phyloP scores from a whole-genome alignment of 2,888 invertebrate genomes.

The Endomychus coccineus region DNA sequence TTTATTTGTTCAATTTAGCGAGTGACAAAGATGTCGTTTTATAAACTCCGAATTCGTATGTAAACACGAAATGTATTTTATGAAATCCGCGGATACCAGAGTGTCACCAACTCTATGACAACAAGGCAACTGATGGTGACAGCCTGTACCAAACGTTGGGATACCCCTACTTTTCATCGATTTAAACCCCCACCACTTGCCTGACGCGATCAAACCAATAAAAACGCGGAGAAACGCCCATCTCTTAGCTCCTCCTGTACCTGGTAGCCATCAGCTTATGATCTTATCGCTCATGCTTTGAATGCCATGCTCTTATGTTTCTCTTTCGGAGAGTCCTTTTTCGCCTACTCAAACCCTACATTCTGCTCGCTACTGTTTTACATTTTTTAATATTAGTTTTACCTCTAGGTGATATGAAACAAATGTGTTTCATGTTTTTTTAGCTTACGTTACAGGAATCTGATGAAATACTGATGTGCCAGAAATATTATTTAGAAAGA shows the following conservation, averaged over 20 bases:
- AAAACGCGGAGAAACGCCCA: slow-evolving; percentile 29
- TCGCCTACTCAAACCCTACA: slow-evolving; percentile 5
- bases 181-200: slow-evolving; percentile 31
- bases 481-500: no score
- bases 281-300: slow-evolving; percentile 36
- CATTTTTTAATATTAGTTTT: slow-evolving; percentile 28
- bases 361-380: slow-evolving; percentile 18
- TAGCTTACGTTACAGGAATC: slow-evolving; percentile 11
- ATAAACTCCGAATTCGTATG: no score
- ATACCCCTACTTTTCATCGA: slow-evolving; percentile 31
- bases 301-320: neutral
- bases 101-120: slow-evolving; percentile 13
- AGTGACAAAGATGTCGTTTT: no score
- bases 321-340: neutral
- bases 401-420: slow-evolving; percentile 22
- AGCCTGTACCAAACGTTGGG: slow-evolving; percentile 11
- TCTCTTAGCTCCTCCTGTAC: slow-evolving; percentile 32
- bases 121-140: slow-evolving; percentile 17
- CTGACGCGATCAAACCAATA: slow-evolving; percentile 30
- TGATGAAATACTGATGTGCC: no score
- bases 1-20: no score
- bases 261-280: slow-evolving; percentile 45
- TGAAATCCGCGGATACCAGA: neutral
- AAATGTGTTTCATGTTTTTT: slow-evolving; percentile 9
- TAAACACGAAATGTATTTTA: slow-evolving; percentile 5